Conservation (phyloP, 2,888 invertebrate genomes). For the Vannuccia rotundouncinata region DNA sequence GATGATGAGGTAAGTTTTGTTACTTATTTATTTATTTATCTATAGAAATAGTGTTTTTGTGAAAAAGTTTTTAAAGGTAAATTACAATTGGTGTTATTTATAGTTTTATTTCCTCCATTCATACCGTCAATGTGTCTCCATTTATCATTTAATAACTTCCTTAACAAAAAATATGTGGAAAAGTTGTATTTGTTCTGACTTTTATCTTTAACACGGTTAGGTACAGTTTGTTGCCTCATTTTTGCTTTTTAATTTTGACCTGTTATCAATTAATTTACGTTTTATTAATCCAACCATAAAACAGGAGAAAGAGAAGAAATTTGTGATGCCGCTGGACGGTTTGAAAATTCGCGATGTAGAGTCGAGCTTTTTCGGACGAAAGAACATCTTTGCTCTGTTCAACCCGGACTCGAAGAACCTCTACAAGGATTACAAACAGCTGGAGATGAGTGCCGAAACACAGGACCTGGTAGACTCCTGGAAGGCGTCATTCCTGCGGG, state of each 20-base stretch:
- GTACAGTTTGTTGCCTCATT: too few species aligned
- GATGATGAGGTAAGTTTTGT: slow-evolving; percentile 40
- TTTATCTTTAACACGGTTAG: too few species aligned
- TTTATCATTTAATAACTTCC: too few species aligned
- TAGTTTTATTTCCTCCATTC: too few species aligned
- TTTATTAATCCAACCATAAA: too few species aligned
- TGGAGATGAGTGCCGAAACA: slow-evolving; percentile 93
- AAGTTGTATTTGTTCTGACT: too few species aligned
- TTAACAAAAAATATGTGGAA: too few species aligned
- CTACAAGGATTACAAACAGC: slow-evolving; percentile 87
- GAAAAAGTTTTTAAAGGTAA: not conserved
- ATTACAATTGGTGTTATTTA: too few species aligned
- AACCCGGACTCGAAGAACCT: slow-evolving; percentile 82
- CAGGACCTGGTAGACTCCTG: slow-evolving; percentile 96
- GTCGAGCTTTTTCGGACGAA: slow-evolving; percentile 85
- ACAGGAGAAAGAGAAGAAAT: slow-evolving; percentile 94
- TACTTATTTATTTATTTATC: not conserved
- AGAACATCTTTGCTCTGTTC: slow-evolving; percentile 95
- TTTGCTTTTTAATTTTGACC: too few species aligned
- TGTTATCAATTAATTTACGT: too few species aligned
- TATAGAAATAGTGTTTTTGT: not conserved
- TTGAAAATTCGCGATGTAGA: slow-evolving; percentile 92
- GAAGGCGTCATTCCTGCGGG: slow-evolving; percentile 97
- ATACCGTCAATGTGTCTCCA: too few species aligned
- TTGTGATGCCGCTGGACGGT: slow-evolving; percentile 93